Evolutionary conservation across 2,113 vertebrate species (phyloP), one percentile per base, ranked within the genome.

Genomic region (Lagopus muta): DNA sequence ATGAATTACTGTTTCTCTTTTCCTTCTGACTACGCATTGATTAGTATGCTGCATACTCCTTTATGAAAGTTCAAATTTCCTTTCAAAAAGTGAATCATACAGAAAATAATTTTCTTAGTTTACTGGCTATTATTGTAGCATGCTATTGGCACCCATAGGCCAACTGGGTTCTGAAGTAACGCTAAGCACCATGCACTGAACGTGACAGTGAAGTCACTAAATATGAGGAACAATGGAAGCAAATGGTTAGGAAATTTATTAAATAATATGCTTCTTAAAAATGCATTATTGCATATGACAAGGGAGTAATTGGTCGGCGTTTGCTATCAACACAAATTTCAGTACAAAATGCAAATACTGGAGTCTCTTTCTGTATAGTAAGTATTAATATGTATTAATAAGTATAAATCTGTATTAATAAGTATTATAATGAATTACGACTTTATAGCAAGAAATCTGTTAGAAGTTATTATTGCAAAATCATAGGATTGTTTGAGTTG

Each of bases 61-160:
- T 90, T 79, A 81, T 74, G 54, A 60, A 94, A 83, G 54, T 83
- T 91, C 45, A 91, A 25, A 70, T 58, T 89, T 83, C 47, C 52
- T 78, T 83, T 86, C 47, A 65, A 70, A 83, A 34, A 32, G 8
- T 80, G 76, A 92, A 89, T 82, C 64, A 67, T 47, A 40, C 25
- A 77, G 88, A 80, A 71, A 4, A 40, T 24, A 76, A 57, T 85
- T 77, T 82, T 92, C 32, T 71, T 7, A 2, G 65, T 89, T 88
- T 64, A 58, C 32, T 81, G 40, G 20, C 2, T 8, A 12, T 74
- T 71, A 21, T 52, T 89, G 17, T 40, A 77, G 61, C 17, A 93
- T 80, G 18, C 60, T 91, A 4, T 55, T 70, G 55, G n/a, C 14
- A 61, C 3, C 3, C 21, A 61, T 71, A 77, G 6, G 17, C 25